phyloP scores from a whole-genome alignment of 2,797 vertebrate species.

The Pagetopsis macropterus region DNA sequence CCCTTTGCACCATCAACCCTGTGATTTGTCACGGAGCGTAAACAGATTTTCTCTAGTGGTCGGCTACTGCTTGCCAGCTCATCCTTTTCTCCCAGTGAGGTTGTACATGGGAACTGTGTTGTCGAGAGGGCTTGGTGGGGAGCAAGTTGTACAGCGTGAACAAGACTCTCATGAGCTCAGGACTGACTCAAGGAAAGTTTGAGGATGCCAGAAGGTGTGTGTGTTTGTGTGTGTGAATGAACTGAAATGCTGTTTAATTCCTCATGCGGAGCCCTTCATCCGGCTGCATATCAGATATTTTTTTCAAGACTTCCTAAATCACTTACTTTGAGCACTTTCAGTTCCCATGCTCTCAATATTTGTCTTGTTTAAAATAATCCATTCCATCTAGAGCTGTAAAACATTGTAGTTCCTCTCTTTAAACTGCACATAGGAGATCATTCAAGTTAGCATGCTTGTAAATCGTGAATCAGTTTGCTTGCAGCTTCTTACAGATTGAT shows the following conservation, averaged over 20 bases:
- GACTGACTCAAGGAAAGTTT: conserved; percentile 76
- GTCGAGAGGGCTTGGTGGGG: conserved; percentile 41
- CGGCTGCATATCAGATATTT: conserved; percentile 42
- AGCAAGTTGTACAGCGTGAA: conserved; percentile 48
- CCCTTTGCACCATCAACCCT: conserved; percentile 59
- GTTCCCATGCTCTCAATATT: conserved; percentile 32
- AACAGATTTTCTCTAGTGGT: conserved; percentile 60
- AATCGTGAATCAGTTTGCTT: conserved; percentile 3
- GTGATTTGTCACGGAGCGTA: conserved; percentile 63
- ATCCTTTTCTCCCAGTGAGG: conserved; percentile 53
- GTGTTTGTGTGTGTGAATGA: conserved; percentile 35
- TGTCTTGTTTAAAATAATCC: conserved; percentile 27
- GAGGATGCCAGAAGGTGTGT: conserved; percentile 50
- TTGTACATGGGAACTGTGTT: conserved; percentile 65
- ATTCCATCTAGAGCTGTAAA: conserved; percentile 26
- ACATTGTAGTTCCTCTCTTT: conserved; percentile 28
- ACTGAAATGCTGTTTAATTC: conserved; percentile 50
- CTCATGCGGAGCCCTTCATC: conserved; percentile 42
- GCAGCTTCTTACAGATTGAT: neutral
- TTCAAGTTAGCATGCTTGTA: conserved; percentile 15
- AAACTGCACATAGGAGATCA: conserved; percentile 17
- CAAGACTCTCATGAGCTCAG: conserved; percentile 61
- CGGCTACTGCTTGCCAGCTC: conserved; percentile 48
- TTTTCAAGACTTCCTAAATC: conserved; percentile 48
- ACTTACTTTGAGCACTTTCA: conserved; percentile 17